Base-by-base conservation (phyloP, 1,140 invertebrate genomes). In the Atta cephalotes region DNA sequence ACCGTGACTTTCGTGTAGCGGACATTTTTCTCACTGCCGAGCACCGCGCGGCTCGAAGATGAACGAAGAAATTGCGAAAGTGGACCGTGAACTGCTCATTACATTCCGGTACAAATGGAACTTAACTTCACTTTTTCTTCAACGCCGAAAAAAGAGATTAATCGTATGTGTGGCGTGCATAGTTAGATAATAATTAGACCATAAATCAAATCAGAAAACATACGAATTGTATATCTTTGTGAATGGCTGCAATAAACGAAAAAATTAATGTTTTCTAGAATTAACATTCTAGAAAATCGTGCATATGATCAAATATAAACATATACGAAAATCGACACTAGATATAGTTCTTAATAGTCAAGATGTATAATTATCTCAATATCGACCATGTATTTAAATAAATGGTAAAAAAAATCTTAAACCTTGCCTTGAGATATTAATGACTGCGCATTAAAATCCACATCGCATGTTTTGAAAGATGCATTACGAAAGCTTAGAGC, bases 1-100 rank as follows among this genome's bases (percentile, higher is more conserved):
- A 89, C 85, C 87, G 89, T 89, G 89, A 88, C 80, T 91, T 90
- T 87, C 76, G 80, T 89, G 76, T 85, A 77, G 63, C 88, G 80
- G 51, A 78, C 70, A 87, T 89, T 89, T 89, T 87, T 84, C 81
- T 76, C 80, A 58, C 58, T 51, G 68, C 63, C 62, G 71, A 72
- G 85, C 58, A 31, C 53, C 63, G 74, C 70, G 56, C 63, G 65
- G 35, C 70, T 74, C 58, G 63, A 77, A 49, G 74, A 87, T 77
- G 78, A 71, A 71, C 77, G 62, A 85, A 79, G 88, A 79, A 81
- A 76, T 66, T 25, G 25, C 71, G 16, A 79, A 84, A 84, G 80
- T 84, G 85, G 56, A 86, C 65, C 77, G 84, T 60, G 63, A 78
- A 86, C 62, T 31, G 85, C 53, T 80, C 35, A 86, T 86, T 81